Evolutionary conservation across 2,888 invertebrate genomes (phyloP).

Genomic region (Rhamphomyia laevipes): DNA sequence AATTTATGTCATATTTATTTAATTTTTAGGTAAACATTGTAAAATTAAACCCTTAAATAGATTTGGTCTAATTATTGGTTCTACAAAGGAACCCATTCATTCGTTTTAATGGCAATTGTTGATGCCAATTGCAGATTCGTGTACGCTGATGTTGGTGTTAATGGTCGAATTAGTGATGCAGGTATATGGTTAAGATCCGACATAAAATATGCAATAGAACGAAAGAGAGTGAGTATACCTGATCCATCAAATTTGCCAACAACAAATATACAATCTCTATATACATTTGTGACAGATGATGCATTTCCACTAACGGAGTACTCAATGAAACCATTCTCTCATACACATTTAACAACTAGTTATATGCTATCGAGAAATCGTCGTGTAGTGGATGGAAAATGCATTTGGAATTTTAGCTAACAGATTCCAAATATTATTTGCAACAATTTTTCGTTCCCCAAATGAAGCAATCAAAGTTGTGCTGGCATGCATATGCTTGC

Average conservation of each 20-base stretch:
- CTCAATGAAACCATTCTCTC: background rate
- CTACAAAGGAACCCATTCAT: too few relatives aligned
- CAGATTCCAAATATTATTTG: too few relatives aligned
- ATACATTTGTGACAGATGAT: too few relatives aligned
- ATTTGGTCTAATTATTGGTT: too few relatives aligned
- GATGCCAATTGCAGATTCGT: too few relatives aligned
- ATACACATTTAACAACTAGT: background rate
- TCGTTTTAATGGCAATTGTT: too few relatives aligned
- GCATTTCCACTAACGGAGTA: background rate
- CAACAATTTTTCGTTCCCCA: too few relatives aligned
- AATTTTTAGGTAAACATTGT: too few relatives aligned
- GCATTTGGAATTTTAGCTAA: background rate
- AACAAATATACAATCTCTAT: background rate
- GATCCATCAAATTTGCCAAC: background rate
- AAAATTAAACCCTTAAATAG: too few relatives aligned
- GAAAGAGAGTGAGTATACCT: background rate
- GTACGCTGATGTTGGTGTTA: too few relatives aligned
- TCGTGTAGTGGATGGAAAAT: background rate
- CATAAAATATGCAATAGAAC: background rate
- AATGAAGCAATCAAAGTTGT: too few relatives aligned
- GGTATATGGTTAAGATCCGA: background rate
- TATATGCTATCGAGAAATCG: background rate
- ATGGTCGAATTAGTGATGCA: background rate
- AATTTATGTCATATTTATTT: too few relatives aligned
- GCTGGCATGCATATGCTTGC: background rate